Base-by-base conservation (phyloP, 2,797 vertebrate species). In the Anas flavirostris region DNA sequence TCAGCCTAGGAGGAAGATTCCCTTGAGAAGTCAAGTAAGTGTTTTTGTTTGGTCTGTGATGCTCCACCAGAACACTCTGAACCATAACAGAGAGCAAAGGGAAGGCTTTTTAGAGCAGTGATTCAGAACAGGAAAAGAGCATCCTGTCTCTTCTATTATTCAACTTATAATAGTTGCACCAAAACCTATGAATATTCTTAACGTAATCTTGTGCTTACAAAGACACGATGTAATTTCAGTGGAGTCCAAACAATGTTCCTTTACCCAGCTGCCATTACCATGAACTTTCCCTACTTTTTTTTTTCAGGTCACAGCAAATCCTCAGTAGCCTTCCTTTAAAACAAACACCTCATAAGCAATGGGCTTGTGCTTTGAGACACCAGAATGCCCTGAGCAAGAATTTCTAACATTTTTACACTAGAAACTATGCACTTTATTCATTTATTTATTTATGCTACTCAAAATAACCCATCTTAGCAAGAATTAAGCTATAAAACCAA, bases 41-140 rank as follows among this genome's bases (percentile, higher is more conserved):
- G 37, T 11, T 95, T 92, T 81, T 91, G 22, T 96, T 97, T 88
- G 63, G 63, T 21, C 63, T 93, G 91, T 88, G 70, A n/a, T 84
- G 74, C 56, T 82, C 48, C 41, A 0, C 31, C 48, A 84, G 80
- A 92, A 91, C 79, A 52, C 31, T 64, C 43, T 68, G 72, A 94
- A 62, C 39, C 80, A 55, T n/a, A 74, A 53, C 31, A 82, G 14
- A 46, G 31, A 74, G 64, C 35, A 74, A 66, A 43, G 13, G 39
- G 26, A 86, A 92, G 17, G 41, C 52, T 84, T 91, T 82, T 82
- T 59, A 56, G 63, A 87, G 44, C 4, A 31, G 48, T 46, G 39
- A 85, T 82, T 88, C 77, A 84, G 52, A 88, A 82, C 31, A 83
- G 59, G 74, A 82, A 68, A 81, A 80, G 48, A 75, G 39, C 48